Evolutionary conservation across 2,113 vertebrate species (phyloP), one percentile per base, ranked within the genome.

Genomic region (Pluvialis apricaria): DNA sequence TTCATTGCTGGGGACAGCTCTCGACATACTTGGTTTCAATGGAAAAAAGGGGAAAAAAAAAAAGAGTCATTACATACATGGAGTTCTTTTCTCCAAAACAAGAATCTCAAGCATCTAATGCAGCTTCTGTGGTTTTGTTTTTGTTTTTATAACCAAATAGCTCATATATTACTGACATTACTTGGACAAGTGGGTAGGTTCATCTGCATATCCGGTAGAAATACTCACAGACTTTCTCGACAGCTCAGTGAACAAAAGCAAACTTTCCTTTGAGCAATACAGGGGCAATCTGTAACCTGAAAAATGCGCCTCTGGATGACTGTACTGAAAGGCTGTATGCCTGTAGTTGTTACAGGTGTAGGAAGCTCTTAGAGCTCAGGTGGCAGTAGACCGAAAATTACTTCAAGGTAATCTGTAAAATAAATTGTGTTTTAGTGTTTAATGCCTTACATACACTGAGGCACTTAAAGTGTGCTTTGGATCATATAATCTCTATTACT

Each of bases 361-460:
- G 55, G 79, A 89, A 90, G 38, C 73, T 78, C 55, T 69, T 64
- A 28, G 86, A 93, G 54, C 89, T 90, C 93, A 97, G 96, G 92
- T 96, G 95, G 92, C 82, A 91, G n/a, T 82, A 90, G 81, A 49
- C 76, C 2, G 64, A 88, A 92, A 94, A 94, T 96, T 57, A 57
- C 93, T 96, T 96, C 60, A 68, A 93, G 79, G 21, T 92, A 91
- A 95, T 94, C 91, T 90, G 83, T 92, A 66, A 96, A 96, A 96
- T 92, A 95, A 89, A 86, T 94, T 78, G 11, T 91, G 18, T 91
- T 95, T 92, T 92, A 93, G 66, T 73, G 64, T 69, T 92, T 96
- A 93, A 88, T 94, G 90, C 86, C 77, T 90, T 90, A 58, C 47
- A 45, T 36, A 31, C 60, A 83, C 34, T 29, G 66, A 84, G 77